Evolutionary conservation across 53 echinoderm and acorn worm genomes (phyloP).

Genomic region (Patiria pectinifera): DNA sequence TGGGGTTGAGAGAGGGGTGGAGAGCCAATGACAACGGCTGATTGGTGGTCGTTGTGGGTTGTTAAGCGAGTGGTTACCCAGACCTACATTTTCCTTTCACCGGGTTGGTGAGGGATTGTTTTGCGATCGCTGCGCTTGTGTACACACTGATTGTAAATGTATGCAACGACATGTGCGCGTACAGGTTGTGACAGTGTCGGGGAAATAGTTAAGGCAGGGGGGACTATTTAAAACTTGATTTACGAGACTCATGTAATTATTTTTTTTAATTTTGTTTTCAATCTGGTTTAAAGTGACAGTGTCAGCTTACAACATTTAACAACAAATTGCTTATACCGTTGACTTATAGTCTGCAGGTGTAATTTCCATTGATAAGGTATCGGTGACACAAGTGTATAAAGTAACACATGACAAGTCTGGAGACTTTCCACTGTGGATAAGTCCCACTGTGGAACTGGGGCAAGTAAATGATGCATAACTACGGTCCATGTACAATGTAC

Average conservation of each 20-base stretch:
- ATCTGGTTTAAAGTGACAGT: not conserved
- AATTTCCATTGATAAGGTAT: not conserved
- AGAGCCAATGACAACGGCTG: slow-evolving; percentile 2
- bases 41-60: slow-evolving; percentile 4
- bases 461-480: no score
- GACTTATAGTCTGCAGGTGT: not conserved
- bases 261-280: not conserved
- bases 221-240: not conserved
- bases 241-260: not conserved
- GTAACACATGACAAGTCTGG: no score
- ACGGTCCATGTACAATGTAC: no score
- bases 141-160: slow-evolving; percentile 10
- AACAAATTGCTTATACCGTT: not conserved
- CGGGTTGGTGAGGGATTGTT: not conserved
- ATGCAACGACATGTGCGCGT: slow-evolving; percentile 1
- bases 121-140: not conserved
- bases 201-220: not conserved
- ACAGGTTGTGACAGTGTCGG: not conserved
- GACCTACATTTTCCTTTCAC: slow-evolving; percentile 40
- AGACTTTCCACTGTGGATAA: no score
- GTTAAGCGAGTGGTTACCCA: not conserved
- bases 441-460: no score
- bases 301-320: not conserved
- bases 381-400: no score
- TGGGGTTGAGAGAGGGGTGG: slow-evolving; percentile 2